These are phyloP conservation scores for Orthosia gracilis DNA, from an alignment of 2,888 invertebrate species.

Conservation along the genomic window DNA sequence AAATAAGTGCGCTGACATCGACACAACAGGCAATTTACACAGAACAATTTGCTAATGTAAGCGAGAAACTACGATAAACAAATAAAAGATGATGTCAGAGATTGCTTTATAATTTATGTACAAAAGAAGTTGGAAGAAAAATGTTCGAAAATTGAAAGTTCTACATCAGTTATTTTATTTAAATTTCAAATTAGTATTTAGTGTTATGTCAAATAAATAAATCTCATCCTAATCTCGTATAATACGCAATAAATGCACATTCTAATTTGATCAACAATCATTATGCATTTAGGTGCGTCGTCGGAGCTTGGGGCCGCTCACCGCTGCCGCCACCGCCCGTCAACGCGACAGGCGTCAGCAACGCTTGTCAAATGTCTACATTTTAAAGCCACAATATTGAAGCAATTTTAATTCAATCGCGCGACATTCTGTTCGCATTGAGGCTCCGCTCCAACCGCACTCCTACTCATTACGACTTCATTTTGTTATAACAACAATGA, in stretches of 20 bases:
- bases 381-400: slow-evolving; percentile 85
- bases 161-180: slow-evolving; percentile 5
- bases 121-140: slow-evolving; percentile 2
- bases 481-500: slow-evolving; percentile 89
- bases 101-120: slow-evolving; percentile 17
- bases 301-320: slow-evolving; percentile 54
- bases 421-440: slow-evolving; percentile 82
- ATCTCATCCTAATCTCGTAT: slow-evolving; percentile 42
- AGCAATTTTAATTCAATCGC: slow-evolving; percentile 89
- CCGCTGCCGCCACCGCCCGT: slow-evolving; percentile 58
- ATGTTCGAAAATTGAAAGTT: slow-evolving; percentile 8
- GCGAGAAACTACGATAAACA: slow-evolving; percentile 49
- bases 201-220: slow-evolving; percentile 11
- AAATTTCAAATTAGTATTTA: slow-evolving; percentile 6
- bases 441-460: slow-evolving; percentile 69
- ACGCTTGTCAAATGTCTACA: slow-evolving; percentile 88
- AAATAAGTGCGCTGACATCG: slow-evolving; percentile 61
- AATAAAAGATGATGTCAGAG: slow-evolving; percentile 48
- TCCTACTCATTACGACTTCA: slow-evolving; percentile 89
- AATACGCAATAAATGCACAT: slow-evolving; percentile 51
- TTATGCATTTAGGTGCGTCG: slow-evolving; percentile 59
- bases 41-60: slow-evolving; percentile 45
- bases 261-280: slow-evolving; percentile 58
- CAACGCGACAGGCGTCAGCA: slow-evolving; percentile 83
- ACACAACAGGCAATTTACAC: slow-evolving; percentile 53